Conservation (phyloP, 2,797 vertebrate genomes). For the Choloepus didactylus region DNA sequence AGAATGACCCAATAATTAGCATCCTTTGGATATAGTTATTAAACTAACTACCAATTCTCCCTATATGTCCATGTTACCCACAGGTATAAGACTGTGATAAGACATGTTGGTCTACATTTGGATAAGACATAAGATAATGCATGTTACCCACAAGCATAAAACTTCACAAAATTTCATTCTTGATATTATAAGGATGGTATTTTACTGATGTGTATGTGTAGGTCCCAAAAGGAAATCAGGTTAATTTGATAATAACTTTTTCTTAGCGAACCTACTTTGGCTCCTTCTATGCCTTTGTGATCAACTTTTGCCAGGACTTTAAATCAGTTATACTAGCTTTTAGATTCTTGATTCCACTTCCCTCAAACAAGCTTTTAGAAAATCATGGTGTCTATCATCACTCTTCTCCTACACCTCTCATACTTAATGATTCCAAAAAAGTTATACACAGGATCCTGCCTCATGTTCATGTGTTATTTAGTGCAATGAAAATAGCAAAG, state of each 20-base stretch:
- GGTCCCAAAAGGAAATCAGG: neutral
- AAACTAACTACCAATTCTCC: neutral
- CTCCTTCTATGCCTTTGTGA: neutral
- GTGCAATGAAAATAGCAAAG: neutral
- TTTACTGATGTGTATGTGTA: neutral
- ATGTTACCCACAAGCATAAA: neutral
- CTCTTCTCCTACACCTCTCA: neutral
- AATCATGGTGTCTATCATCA: neutral
- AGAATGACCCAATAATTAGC: neutral
- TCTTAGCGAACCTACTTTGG: neutral
- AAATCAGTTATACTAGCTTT: neutral
- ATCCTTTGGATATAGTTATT: neutral
- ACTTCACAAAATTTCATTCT: neutral
- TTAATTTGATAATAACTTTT: neutral
- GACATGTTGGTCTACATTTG: too few species aligned
- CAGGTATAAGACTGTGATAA: neutral
- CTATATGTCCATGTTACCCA: neutral
- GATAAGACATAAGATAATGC: too few species aligned
- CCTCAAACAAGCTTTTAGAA: neutral
- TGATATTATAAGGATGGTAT: neutral
- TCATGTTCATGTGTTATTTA: neutral
- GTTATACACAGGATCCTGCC: neutral
- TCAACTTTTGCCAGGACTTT: neutral
- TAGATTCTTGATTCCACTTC: slow-evolving; percentile 4
- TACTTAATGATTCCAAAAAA: neutral